These are phyloP conservation scores for Pelecanus crispus DNA, from an alignment of 2,113 vertebrate genomes.

Conservation along the genomic window DNA sequence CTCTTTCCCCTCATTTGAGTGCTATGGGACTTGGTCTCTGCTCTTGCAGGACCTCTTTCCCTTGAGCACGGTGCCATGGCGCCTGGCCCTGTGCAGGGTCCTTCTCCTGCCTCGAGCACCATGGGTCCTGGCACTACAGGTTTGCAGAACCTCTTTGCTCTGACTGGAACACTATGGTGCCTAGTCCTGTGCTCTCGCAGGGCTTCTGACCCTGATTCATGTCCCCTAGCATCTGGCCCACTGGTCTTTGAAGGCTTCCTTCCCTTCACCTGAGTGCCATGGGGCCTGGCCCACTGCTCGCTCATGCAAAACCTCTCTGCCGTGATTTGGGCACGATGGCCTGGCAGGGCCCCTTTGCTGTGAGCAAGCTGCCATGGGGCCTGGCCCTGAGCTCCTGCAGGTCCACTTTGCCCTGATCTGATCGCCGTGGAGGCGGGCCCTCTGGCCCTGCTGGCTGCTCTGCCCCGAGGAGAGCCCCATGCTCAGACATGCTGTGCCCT, in stretches of 20 bases:
- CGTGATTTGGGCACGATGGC: neutral
- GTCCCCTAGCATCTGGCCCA: neutral
- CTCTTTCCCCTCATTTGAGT: neutral
- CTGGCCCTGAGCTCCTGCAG: neutral
- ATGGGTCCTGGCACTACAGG: no score
- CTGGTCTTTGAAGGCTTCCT: neutral
- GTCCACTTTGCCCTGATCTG: neutral
- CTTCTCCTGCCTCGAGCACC: neutral
- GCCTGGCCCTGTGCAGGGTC: neutral
- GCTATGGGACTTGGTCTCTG: neutral
- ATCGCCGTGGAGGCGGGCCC: neutral
- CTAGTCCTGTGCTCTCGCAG: neutral
- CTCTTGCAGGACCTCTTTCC: neutral
- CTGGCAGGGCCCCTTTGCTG: no score
- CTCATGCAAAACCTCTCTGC: neutral
- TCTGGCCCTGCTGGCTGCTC: neutral
- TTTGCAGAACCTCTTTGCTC: no score
- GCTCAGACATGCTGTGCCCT: no score
- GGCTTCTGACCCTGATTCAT: neutral
- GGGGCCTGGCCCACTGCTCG: neutral
- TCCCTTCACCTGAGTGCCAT: neutral
- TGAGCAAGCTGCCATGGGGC: neutral
- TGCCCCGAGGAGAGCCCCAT: neutral
- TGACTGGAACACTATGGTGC: no score
- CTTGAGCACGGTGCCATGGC: no score